Percentiles rank a stretch among this genome's conserved stretches.
phyloP scores from a whole-genome alignment of 2,888 invertebrate species.

The Trichogramma evanescens region DNA sequence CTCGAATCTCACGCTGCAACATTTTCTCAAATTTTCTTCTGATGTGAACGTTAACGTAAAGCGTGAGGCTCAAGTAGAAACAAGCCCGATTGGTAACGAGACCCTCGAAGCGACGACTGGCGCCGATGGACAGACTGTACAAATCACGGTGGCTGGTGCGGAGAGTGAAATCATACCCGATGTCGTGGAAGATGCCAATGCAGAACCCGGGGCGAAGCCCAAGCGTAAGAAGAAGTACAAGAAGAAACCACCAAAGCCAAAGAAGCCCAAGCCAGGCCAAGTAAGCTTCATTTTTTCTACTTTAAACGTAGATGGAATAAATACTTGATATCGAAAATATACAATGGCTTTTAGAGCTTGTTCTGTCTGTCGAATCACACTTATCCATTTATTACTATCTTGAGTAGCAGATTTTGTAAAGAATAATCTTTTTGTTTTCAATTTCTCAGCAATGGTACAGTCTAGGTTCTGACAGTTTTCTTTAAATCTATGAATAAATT shows the following conservation, averaged over 20 bases:
- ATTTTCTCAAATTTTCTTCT: slow-evolving; percentile 59
- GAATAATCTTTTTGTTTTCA: no score
- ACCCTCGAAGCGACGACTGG: slow-evolving; percentile 41
- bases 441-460: no score
- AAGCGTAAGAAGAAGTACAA: slow-evolving; percentile 76
- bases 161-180: slow-evolving; percentile 50
- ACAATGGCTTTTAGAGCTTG: no score
- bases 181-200: slow-evolving; percentile 39
- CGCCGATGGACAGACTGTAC: slow-evolving; percentile 48
- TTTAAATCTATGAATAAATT: no score
- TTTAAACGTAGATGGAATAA: no score
- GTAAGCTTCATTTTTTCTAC: slow-evolving; percentile 48
- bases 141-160: slow-evolving; percentile 49
- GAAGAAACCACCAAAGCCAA: slow-evolving; percentile 72
- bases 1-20: slow-evolving; percentile 51
- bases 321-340: no score
- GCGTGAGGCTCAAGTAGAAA: slow-evolving; percentile 48
- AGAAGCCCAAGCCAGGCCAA: slow-evolving; percentile 72
- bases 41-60: slow-evolving; percentile 48
- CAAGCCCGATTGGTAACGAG: slow-evolving; percentile 46
- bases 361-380: no score
- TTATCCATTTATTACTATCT: no score
- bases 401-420: no score
- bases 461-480: no score
- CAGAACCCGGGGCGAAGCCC: slow-evolving; percentile 43